Base-by-base conservation (phyloP, 1,140 invertebrate genomes). In the Habropoda laboriosa region DNA sequence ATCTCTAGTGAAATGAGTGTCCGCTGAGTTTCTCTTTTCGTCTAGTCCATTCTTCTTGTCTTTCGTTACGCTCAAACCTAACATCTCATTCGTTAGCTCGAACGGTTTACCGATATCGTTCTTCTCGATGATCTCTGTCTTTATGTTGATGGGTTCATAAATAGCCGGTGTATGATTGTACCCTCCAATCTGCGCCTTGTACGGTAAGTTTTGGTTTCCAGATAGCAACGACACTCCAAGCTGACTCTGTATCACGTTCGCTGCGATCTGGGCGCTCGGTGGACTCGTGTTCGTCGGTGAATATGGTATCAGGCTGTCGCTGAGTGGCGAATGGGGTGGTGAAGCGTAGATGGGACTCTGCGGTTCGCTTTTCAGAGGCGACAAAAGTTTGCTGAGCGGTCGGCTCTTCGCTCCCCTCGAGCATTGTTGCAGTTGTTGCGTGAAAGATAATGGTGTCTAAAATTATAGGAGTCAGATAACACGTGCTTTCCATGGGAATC, bases 281-380 rank as follows among this genome's bases (percentile, higher is more conserved):
- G 92, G 92, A 80, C 92, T 93, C 12, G 88, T 93, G 72, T 92
- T 92, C 38, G 92, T 92, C 47, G 92, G 92, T 55, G 92, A 92
- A 81, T 93, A 93, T 12, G 92, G 92, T 78, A 92, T 93, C 55
- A 93, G 87, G 77, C 93, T 92, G 86, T 97, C 96, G 91, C 96
- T 96, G 79, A 96, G 94, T n/a, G 97, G 97, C 63, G 96, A 97
- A 71, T 96, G 95, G 1, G 97, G 96, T 18, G 97, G 97, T 63
- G 96, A 97, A 3, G 97, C 96, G 88, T 97, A 97, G 40, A 97
- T 95, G 1, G 97, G 97, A 83, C 95, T 96, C 84, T 96, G 95
- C 2, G 96, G 96, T 86, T 96, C 96, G 87, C 95, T 96, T 79
- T 96, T 95, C 35, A 96, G 93, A 13, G 96, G 96, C 58, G 94